phyloP scores from a whole-genome alignment of 2,113 vertebrate species.

The Leptobrachium ailaonicum region DNA sequence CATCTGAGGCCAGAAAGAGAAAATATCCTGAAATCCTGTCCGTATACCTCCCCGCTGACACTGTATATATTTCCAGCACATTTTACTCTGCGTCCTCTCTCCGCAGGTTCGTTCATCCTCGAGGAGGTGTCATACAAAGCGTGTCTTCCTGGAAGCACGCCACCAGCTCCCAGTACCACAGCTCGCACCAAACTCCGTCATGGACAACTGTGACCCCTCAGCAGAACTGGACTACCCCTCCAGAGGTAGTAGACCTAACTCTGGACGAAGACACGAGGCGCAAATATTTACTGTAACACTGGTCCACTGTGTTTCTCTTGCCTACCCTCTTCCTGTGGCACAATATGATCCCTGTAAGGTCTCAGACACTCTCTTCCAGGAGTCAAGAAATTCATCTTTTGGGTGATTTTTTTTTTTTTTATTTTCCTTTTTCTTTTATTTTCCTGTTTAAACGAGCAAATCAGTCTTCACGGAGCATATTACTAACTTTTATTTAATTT shows the following conservation, averaged over 20 bases:
- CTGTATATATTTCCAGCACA: no score
- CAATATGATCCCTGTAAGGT: slow-evolving; percentile 54
- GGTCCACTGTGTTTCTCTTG: slow-evolving; percentile 66
- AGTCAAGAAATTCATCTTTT: slow-evolving; percentile 1
- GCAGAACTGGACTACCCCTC: slow-evolving; percentile 86
- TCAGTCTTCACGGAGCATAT: slow-evolving; percentile 2
- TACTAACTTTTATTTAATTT: slow-evolving; percentile 14
- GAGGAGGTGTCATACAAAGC: slow-evolving; percentile 93
- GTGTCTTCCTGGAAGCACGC: slow-evolving; percentile 88
- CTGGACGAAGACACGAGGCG: slow-evolving; percentile 90
- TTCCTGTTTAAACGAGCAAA: neutral
- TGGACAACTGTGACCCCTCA: slow-evolving; percentile 86
- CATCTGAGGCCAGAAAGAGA: no score
- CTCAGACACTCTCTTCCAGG: slow-evolving; percentile 27
- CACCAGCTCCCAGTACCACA: slow-evolving; percentile 71
- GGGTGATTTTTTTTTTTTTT: neutral
- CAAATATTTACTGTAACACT: slow-evolving; percentile 89
- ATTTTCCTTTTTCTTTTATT: no score
- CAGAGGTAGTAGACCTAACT: slow-evolving; percentile 95
- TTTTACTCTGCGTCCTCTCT: slow-evolving; percentile 3
- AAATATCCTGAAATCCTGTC: no score
- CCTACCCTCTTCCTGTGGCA: slow-evolving; percentile 55
- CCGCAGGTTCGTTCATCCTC: slow-evolving; percentile 82
- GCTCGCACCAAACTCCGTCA: slow-evolving; percentile 73
- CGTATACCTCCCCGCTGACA: no score